Conservation (phyloP, 2,888 invertebrate species). For the Lycaena phlaeas region DNA sequence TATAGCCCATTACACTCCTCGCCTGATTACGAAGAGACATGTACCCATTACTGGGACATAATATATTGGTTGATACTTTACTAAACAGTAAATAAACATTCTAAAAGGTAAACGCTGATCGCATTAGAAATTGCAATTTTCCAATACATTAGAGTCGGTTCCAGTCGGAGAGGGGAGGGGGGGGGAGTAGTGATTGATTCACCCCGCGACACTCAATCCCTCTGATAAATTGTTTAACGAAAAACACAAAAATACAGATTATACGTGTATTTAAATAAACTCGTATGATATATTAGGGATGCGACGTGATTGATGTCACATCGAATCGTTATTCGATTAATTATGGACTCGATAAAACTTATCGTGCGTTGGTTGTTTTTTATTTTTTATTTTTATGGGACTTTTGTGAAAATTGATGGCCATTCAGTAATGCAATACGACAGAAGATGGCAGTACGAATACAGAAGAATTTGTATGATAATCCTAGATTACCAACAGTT, state of each 20-base stretch:
- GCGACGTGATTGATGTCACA: constrained; percentile 7
- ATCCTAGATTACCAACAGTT: too few species aligned
- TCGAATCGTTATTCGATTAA: constrained; percentile 2
- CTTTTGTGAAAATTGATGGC: too few species aligned
- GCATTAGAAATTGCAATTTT: constrained; percentile 42
- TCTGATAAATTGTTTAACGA: neutral
- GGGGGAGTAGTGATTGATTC: constrained; percentile 18
- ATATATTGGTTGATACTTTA: too few species aligned
- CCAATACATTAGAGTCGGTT: constrained; percentile 47
- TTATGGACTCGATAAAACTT: constrained; percentile 6
- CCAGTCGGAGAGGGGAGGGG: constrained; percentile 17
- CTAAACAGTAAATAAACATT: too few species aligned
- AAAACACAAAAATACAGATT: constrained; percentile 18
- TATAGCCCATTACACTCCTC: too few species aligned
- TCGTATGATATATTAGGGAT: constrained; percentile 13
- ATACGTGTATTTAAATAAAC: constrained; percentile 17
- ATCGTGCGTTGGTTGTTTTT: neutral
- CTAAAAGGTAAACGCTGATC: too few species aligned
- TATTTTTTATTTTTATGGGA: too few species aligned
- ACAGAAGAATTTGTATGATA: too few species aligned
- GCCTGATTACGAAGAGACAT: too few species aligned
- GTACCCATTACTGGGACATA: too few species aligned
- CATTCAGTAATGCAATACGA: too few species aligned
- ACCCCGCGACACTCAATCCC: constrained; percentile 23
- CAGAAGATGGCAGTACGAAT: too few species aligned